Evolutionary conservation across 2,113 vertebrate genomes (phyloP).

Genomic region (Sciurus niger): DNA sequence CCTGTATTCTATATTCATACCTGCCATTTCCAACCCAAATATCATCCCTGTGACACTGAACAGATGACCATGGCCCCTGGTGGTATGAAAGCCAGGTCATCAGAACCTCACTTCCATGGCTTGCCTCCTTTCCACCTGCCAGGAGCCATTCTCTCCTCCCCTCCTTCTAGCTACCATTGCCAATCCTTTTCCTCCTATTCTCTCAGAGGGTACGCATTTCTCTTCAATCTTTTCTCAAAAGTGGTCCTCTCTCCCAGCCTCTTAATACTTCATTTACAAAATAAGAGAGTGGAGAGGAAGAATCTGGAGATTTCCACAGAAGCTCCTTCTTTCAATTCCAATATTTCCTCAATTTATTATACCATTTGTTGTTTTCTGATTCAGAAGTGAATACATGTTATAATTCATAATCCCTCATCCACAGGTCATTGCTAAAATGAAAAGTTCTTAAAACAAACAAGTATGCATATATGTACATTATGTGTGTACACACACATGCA

Average conservation of each 20-base stretch:
- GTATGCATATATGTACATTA: neutral
- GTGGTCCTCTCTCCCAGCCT: neutral
- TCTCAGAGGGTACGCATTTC: neutral
- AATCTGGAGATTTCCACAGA: neutral
- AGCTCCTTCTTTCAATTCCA: neutral
- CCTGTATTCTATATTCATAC: neutral
- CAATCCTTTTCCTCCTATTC: accelerated
- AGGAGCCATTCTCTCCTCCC: neutral
- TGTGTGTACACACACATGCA: neutral
- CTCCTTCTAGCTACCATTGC: no score
- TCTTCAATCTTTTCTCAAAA: neutral
- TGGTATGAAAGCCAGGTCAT: neutral
- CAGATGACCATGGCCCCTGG: accelerated
- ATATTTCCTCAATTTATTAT: neutral
- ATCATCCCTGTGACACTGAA: neutral
- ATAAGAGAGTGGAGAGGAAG: neutral
- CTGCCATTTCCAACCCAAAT: neutral
- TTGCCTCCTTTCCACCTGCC: neutral
- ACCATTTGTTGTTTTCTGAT: neutral
- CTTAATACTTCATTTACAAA: neutral
- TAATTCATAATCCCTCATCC: neutral
- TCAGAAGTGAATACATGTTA: neutral
- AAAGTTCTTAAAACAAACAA: neutral
- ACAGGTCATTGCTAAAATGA: neutral
- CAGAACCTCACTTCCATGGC: neutral